Conservation (phyloP, 1,140 invertebrate species). For the Diorhabda elongata region DNA sequence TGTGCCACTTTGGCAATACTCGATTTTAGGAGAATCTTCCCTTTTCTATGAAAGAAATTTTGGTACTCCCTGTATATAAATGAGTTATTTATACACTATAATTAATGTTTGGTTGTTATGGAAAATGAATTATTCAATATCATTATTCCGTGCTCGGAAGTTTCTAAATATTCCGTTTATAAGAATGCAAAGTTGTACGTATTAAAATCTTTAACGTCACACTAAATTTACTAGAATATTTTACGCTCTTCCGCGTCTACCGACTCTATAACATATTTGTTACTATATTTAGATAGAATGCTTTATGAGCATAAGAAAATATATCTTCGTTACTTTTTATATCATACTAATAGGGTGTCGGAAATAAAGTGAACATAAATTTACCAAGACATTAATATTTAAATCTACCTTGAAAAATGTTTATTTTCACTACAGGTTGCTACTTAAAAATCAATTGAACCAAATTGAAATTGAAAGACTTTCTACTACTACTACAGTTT, state of each 20-base stretch:
- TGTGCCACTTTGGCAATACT: too few species aligned
- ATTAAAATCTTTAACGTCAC: not conserved
- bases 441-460: not conserved
- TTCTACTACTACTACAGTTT: too few species aligned
- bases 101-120: too few species aligned
- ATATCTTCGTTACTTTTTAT: slow-evolving; percentile 2
- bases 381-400: not conserved
- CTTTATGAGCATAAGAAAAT: not conserved
- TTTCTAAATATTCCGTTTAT: too few species aligned
- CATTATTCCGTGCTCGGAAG: too few species aligned
- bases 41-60: too few species aligned
- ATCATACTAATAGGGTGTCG: slow-evolving; percentile 2
- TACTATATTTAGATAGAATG: not conserved
- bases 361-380: slow-evolving; percentile 3
- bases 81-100: too few species aligned
- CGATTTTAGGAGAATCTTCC: too few species aligned
- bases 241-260: not conserved
- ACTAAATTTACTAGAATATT: not conserved
- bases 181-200: too few species aligned
- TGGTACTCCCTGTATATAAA: too few species aligned
- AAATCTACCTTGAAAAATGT: not conserved
- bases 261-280: not conserved
- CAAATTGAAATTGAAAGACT: too few species aligned
- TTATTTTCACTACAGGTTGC: not conserved
- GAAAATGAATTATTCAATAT: too few species aligned